These are phyloP conservation scores for Setophaga kirtlandii DNA, from an alignment of 2,113 vertebrate genomes.

Conservation along the genomic window DNA sequence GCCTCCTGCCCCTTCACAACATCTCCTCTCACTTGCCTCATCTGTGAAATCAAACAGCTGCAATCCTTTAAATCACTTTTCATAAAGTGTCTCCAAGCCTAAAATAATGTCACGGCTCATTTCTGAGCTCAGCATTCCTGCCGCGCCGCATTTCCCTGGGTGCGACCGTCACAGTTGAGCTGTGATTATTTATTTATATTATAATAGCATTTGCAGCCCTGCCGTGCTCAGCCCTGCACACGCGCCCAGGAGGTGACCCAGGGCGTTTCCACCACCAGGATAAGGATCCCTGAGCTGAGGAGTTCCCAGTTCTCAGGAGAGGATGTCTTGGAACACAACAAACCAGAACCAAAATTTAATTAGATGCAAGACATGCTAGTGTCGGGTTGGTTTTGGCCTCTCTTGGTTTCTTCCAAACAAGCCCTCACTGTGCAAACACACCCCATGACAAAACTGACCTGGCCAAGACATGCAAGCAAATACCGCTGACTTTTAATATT, in stretches of 20 bases:
- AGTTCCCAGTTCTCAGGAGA: conserved; percentile 2
- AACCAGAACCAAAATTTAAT: conserved; percentile 17
- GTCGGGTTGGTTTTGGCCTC: conserved; percentile 26
- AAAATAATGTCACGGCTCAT: conserved; percentile 60
- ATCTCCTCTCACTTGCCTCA: conserved; percentile 7
- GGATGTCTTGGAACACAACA: neutral
- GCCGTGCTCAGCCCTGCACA: neutral
- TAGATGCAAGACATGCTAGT: neutral
- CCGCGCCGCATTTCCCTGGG: neutral
- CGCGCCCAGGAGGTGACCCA: conserved; percentile 9
- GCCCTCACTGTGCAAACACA: conserved; percentile 54
- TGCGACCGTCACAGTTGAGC: conserved; percentile 21
- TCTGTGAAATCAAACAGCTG: conserved; percentile 46
- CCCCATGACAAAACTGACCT: conserved; percentile 50
- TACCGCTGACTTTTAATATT: conserved; percentile 35
- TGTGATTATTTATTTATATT: conserved; percentile 20
- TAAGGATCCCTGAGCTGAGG: neutral
- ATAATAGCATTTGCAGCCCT: neutral
- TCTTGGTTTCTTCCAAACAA: conserved; percentile 33
- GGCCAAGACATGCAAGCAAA: conserved; percentile 53
- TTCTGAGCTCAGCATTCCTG: conserved; percentile 41
- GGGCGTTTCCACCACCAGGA: neutral
- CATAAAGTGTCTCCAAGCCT: conserved; percentile 38
- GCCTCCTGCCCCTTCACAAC: neutral
- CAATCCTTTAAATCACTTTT: conserved; percentile 56